These are phyloP conservation scores for Hirudinaria manillensis DNA, from an alignment of 2,888 invertebrate genomes.

Conservation along the genomic window DNA sequence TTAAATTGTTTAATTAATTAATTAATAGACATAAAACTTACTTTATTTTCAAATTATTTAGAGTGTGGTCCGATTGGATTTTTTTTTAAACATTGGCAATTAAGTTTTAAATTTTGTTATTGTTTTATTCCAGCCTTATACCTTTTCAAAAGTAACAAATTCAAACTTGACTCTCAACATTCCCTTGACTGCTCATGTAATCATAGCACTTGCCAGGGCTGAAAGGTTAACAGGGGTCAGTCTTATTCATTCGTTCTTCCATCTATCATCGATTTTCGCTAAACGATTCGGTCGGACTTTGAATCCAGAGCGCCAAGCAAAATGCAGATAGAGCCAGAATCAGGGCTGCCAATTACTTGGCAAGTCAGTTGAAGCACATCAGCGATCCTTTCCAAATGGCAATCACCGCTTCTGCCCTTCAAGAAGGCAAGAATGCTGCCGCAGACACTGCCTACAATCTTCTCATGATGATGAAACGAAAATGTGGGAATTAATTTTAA, in stretches of 20 bases:
- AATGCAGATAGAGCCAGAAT: slow-evolving; percentile 42
- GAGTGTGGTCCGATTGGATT: too few relatives aligned
- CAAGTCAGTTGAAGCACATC: slow-evolving; percentile 40
- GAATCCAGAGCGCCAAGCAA: slow-evolving; percentile 35
- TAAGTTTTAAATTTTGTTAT: too few relatives aligned
- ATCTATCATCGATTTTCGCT: too few relatives aligned
- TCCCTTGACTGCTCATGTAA: slow-evolving; percentile 39
- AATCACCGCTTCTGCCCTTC: slow-evolving; percentile 78
- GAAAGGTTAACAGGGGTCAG: slow-evolving; percentile 39
- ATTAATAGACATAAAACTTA: neutral
- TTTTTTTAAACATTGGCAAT: too few relatives aligned
- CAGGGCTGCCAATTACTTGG: slow-evolving; percentile 45
- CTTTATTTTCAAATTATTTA: slow-evolving; percentile 15
- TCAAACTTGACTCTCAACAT: slow-evolving; percentile 36
- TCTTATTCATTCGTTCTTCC: too few relatives aligned
- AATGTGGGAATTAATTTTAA: slow-evolving; percentile 27
- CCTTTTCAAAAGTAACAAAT: slow-evolving; percentile 27
- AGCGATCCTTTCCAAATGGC: slow-evolving; percentile 74
- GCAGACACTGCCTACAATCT: slow-evolving; percentile 37
- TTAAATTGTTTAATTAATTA: slow-evolving; percentile 1
- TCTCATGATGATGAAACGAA: slow-evolving; percentile 33
- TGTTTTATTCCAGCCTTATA: slow-evolving; percentile 34
- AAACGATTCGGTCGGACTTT: too few relatives aligned
- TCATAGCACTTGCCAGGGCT: slow-evolving; percentile 36
- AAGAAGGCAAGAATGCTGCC: slow-evolving; percentile 32